Conservation (phyloP, 2,797 vertebrate species). For the Monodelphis domestica region DNA sequence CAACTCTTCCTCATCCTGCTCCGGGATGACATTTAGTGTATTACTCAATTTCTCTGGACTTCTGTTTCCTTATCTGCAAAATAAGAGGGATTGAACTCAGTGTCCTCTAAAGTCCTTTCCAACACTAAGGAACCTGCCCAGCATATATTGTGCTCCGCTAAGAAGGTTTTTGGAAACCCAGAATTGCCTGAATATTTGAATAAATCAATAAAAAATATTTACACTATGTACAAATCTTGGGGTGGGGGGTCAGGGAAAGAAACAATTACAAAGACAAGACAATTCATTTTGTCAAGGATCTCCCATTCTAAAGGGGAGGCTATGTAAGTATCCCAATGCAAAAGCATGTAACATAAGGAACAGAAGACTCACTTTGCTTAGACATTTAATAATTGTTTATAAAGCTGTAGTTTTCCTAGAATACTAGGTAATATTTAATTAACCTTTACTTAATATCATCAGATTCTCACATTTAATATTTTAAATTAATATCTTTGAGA, state of each 20-base stretch:
- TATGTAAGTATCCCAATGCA: not conserved
- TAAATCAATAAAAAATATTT: not conserved
- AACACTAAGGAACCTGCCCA: not conserved
- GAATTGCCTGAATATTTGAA: not conserved
- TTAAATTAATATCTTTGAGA: conserved; percentile 10
- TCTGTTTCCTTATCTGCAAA: not conserved
- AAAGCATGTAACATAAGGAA: not conserved
- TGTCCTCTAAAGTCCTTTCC: not conserved
- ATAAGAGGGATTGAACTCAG: not conserved
- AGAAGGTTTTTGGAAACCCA: not conserved
- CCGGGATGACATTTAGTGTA: not conserved
- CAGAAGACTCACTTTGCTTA: conserved; percentile 48
- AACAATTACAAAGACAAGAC: not conserved
- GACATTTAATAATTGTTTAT: not conserved
- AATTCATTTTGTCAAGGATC: not conserved
- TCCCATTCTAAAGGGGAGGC: too few relatives aligned
- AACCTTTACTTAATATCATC: conserved; percentile 1
- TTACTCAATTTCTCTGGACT: not conserved
- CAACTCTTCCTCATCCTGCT: not conserved
- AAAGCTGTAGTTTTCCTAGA: not conserved
- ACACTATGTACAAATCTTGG: not conserved
- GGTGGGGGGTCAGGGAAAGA: not conserved
- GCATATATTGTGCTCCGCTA: not conserved
- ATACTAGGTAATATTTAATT: not conserved
- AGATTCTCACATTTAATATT: conserved; percentile 25